These are phyloP conservation scores for Amphilophus citrinellus DNA, from an alignment of 2,113 vertebrate species.

Conservation along the genomic window DNA sequence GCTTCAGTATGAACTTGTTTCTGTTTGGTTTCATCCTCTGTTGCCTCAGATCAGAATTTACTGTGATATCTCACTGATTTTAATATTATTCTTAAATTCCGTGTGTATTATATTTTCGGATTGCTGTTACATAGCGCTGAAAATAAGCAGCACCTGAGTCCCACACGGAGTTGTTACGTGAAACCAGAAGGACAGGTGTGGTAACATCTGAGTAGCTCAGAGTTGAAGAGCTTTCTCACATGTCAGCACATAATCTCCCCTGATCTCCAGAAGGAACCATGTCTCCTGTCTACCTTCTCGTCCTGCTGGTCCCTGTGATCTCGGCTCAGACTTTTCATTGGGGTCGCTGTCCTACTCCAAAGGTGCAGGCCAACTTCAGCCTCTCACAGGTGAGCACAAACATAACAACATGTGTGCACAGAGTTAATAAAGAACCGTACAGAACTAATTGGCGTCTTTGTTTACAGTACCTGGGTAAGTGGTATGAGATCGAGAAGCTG, in stretches of 20 bases:
- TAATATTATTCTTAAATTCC: neutral
- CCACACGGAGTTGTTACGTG: neutral
- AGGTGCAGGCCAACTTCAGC: conserved; percentile 9
- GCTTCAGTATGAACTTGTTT: neutral
- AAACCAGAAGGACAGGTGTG: conserved; percentile 50
- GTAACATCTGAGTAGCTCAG: neutral
- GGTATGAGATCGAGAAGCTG: conserved; percentile 13
- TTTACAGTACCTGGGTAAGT: conserved; percentile 6
- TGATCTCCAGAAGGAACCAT: neutral
- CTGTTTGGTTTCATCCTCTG: neutral
- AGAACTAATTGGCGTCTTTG: neutral
- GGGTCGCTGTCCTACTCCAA: neutral
- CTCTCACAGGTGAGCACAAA: neutral
- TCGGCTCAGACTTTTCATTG: conserved; percentile 4
- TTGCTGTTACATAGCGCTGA: neutral
- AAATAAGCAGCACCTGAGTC: neutral
- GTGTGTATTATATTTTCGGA: neutral
- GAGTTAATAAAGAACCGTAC: neutral
- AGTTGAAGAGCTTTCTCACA: no score
- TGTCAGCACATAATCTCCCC: neutral
- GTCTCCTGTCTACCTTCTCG: neutral
- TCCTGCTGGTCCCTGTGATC: neutral
- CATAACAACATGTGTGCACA: neutral
- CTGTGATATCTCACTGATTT: neutral
- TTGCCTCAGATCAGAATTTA: neutral